These are phyloP conservation scores for Entomobrya multifasciata DNA, from an alignment of 2,888 invertebrate genomes.

Conservation along the genomic window DNA sequence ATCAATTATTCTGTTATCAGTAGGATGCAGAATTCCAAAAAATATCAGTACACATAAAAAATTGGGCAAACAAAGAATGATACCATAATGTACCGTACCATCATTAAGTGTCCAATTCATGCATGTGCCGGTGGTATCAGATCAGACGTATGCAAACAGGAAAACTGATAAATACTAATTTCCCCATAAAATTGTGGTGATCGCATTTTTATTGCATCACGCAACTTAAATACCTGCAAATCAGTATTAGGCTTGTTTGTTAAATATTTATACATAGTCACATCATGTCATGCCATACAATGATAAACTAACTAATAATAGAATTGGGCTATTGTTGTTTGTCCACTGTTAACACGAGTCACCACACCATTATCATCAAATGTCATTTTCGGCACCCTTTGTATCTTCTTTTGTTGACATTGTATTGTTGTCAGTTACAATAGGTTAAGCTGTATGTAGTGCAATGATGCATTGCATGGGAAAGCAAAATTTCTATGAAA, in stretches of 20 bases:
- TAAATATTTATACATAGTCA: background rate
- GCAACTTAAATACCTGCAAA: background rate
- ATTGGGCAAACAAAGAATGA: no score
- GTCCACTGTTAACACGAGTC: background rate
- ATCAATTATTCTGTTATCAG: no score
- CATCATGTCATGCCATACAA: background rate
- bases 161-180: background rate
- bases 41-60: no score
- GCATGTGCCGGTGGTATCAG: background rate
- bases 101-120: no score
- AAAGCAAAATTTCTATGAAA: constrained; percentile 20
- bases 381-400: background rate
- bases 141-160: background rate
- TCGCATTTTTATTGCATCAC: background rate
- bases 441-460: no score
- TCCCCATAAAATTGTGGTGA: background rate
- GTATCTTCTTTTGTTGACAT: constrained; percentile 14
- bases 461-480: background rate
- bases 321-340: background rate
- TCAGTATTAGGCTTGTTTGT: background rate
- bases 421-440: constrained; percentile 14
- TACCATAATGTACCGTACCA: no score
- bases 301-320: background rate
- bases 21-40: no score
- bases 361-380: background rate